Base-by-base conservation (phyloP, 2,888 invertebrate species). In the Spodoptera exigua region DNA sequence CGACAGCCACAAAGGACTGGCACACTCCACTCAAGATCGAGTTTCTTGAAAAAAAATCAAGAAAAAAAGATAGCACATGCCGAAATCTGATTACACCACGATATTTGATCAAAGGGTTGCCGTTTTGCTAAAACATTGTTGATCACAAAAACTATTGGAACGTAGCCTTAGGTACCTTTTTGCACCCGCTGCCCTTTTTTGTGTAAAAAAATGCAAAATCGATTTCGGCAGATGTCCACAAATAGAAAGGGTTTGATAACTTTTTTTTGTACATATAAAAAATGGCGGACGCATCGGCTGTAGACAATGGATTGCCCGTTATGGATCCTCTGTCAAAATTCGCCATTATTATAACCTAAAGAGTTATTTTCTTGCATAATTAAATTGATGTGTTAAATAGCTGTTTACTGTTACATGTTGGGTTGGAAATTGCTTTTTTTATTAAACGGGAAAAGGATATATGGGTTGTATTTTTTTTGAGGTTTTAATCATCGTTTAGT, bases 151-250 rank as follows among this genome's bases (percentile, higher is more conserved):
- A 91, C 88, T 84, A 84, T 81, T 70, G 85, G 85, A 76, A 76
- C 77, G 68, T 74, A 62, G 58, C 67, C 77, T 66, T 74, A 62
- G 58, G 70, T 74, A 85, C 85, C 83, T 91, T 92, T 92, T 91
- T 92, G 92, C 92, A 87, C 86, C 91, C 85, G 89, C 76, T 78
- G 1, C 80, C 80, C 45, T 89, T 91, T 93, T 92, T 91, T 85
- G 61, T 71, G 60, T 61, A 80, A 90, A 92, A 92, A 92, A 93
- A 92, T 89, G 91, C 90, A 86, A 92, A 93, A 92, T 91, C 89
- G 90, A 92, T 92, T 93, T 92, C 89, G 91, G 92, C 94, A 94
- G 94, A 93, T 94, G 94, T 90, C 92, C 88, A 84, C 87, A 88
- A 87, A 89, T 89, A 90, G 89, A 93, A 92, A 91, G 91, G 93